Base-by-base conservation (phyloP, 2,113 vertebrate species). In the Megalops atlanticus region DNA sequence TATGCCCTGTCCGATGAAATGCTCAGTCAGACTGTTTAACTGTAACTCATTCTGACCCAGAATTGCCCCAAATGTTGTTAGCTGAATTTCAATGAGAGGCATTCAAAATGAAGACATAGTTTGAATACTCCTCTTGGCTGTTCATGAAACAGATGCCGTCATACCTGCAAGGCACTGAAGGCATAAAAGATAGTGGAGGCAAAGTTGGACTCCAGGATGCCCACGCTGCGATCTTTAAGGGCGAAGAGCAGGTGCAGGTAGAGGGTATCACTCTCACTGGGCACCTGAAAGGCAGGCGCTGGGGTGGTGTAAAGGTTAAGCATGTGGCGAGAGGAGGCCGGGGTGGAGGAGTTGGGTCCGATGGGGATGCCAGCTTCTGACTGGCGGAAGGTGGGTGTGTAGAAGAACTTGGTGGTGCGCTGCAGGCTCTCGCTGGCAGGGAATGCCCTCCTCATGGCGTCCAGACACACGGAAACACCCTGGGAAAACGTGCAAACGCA, bases 181-280 rank as follows among this genome's bases (percentile, higher is more conserved):
- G 94, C 89, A 0, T 97, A 95, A 40, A 93, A 94, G 82, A 99
- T 86, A 15, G 94, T 93, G 0, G 89, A 89, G 0, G 95, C 91
- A 5, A 96, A 94, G 87, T 93, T 89, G 1, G 95, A 95, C 91
- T 98, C 96, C 85, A 99, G 87, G 0, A 85, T 93, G 0, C 79
- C 94, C 74, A 98, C 89, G 0, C 58, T 90, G 0, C 89, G 88
- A 72, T 90, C 89, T 86, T 85, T 95, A 78, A 99, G 89, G 0
- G 96, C 95, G 7, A 95, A 95, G 39, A 98, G 92, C 38, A 98
- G 92, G 85, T 97, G 95, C 74, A 95, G 77, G 70, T 96, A 95
- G 72, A 96, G 91, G 0, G 91, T 77, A 0, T 94, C 92, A 0
- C 85, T 87, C 84, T 93, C 91, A 82, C 87, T 89, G 36, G 84